Evolutionary conservation across 1,140 invertebrate genomes (phyloP), one percentile per base, ranked within the genome.

Genomic region (Augochlora pura): DNA sequence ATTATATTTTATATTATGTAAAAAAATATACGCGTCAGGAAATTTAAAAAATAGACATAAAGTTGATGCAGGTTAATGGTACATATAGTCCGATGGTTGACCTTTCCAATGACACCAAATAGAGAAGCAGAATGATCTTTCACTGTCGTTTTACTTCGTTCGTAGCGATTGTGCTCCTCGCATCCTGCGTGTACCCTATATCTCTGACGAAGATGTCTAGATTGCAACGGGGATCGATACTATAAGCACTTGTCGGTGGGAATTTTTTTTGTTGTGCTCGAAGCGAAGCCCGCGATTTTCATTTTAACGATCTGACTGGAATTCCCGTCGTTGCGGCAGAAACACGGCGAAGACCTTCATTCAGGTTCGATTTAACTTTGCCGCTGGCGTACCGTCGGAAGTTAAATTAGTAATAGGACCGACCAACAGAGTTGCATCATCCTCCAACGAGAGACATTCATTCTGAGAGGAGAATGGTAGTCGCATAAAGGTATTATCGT

Each of bases 301-400:
- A 62, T 74, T 81, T 32, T 84, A 72, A 84, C 38, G 27, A 76
- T 83, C 49, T 59, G 67, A 83, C 82, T 57, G 52, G 52, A 65
- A 84, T 81, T 70, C 65, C 62, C 65, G 59, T 81, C 60, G 78
- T 77, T 81, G 73, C 54, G 57, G 52, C 54, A 70, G 82, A 25
- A 81, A 85, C 83, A 67, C 73, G 83, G 59, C 81, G 78, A 87
- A 86, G 79, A 75, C 82, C 73, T 84, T 84, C 73, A 77, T 84
- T 85, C 78, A 54, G 57, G 82, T 84, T 85, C 83, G 83, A 85
- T 85, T 85, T 85, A 85, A 85, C 82, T 85, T 85, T 81, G 78
- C 80, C 83, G 69, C 71, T 52, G 77, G 76, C 73, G 64, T 62
- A 81, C 65, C 69, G 70, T 74, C 82, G 83, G 78, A 85, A 85